Base-by-base conservation (phyloP, 2,888 invertebrate species). In the Lydus trimaculatus region DNA sequence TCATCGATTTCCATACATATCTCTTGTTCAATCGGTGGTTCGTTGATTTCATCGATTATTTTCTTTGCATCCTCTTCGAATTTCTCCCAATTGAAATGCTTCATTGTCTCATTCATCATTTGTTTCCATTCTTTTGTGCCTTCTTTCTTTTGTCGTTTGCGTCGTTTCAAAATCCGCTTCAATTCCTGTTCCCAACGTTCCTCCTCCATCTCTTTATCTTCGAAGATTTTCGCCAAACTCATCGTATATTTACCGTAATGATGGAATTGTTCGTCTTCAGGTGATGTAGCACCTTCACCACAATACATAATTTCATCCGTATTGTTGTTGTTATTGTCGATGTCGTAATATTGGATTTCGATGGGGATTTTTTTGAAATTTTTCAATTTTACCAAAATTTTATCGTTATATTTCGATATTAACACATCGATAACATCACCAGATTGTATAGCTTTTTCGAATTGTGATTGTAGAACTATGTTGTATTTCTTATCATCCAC, bases 341-440 rank as follows among this genome's bases (percentile, higher is more conserved):
- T 31, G 15, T 75, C 73, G 65, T 75, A 82, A 64, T 80, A 81
- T 60, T 80, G 79, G 58, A 82, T 78, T 74, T 82, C 82, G 80
- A 94, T 88, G 0, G 93, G 91, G n/a, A 94, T 90, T 84, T 91
- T 92, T 69, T 91, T 90, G 20, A 92, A 92, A 77, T 92, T 90
- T 81, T 90, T 91, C 76, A 92, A 86, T 84, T 92, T 90, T 17
- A 94, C 88, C 23, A 93, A 84, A 72, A 93, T 90, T 70, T 91
- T 92, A 81, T 93, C 93, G 64, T 91, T 90, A 80, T 92, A 91
- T 78, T 92, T 91, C 4, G 93, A 92, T 20, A 94, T 86, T 89
- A 94, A 90, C 2, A 94, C 91, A 79, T 93, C 93, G 67, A 90
- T 88, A 36, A 94, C 91, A 76, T 93, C 93, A 64, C 94, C 93